These are phyloP conservation scores for Mechanitis messenoides DNA, from an alignment of 2,888 invertebrate genomes.

Conservation along the genomic window DNA sequence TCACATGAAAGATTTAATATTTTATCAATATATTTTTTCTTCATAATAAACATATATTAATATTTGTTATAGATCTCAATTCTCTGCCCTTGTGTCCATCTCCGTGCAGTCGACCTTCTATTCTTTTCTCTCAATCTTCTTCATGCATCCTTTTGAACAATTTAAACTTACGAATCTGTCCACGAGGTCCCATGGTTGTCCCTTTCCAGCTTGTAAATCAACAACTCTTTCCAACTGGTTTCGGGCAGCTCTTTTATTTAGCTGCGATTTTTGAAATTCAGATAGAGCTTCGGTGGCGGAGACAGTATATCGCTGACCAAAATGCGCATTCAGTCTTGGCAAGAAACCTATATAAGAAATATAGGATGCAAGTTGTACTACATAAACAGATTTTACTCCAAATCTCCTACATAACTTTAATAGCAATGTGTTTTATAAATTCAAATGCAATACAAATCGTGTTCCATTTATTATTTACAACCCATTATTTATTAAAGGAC, in stretches of 20 bases:
- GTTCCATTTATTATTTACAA: constrained; percentile 1
- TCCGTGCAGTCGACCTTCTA: constrained; percentile 16
- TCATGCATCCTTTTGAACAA: constrained; percentile 23
- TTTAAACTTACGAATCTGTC: constrained; percentile 77
- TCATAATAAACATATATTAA: constrained; percentile 31
- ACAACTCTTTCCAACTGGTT: constrained; percentile 78
- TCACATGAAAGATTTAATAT: constrained; percentile 16
- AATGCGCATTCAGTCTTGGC: constrained; percentile 80
- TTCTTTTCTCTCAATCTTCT: constrained; percentile 21
- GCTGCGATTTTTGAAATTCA: constrained; percentile 80
- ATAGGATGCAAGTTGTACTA: constrained; percentile 5
- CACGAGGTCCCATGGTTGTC: constrained; percentile 77
- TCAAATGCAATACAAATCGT: constrained; percentile 12
- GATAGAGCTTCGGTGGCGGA: constrained; percentile 84
- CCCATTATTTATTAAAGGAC: constrained; percentile 21
- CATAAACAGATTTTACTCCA: background rate
- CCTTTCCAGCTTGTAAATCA: constrained; percentile 78
- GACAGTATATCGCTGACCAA: constrained; percentile 83
- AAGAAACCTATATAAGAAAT: constrained; percentile 73
- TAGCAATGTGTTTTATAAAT: constrained; percentile 1
- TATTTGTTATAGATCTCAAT: constrained; percentile 25
- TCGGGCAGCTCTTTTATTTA: constrained; percentile 75
- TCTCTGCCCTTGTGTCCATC: constrained; percentile 24
- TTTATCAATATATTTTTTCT: constrained; percentile 22
- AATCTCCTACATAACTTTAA: constrained; percentile 1